These are phyloP conservation scores for Petrocephalus microphthalmus DNA, from an alignment of 2,113 vertebrate species.

Conservation along the genomic window DNA sequence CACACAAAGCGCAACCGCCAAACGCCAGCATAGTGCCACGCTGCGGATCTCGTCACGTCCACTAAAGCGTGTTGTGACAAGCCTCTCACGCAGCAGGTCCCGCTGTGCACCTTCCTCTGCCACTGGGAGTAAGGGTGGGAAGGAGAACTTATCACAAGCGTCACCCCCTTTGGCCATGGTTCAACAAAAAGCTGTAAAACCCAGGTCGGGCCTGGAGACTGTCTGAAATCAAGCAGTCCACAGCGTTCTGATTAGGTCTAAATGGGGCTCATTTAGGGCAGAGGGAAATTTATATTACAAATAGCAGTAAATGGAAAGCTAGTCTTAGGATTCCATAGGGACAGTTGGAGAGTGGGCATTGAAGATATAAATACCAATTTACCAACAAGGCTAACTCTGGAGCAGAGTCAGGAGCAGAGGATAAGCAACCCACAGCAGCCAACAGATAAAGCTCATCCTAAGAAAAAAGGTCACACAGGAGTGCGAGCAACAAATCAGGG, in stretches of 20 bases:
- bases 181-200: background rate
- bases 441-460: background rate
- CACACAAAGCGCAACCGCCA: background rate
- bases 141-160: background rate
- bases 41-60: background rate
- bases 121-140: background rate
- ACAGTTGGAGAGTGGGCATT: background rate
- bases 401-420: background rate
- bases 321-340: background rate
- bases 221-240: background rate
- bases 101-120: background rate
- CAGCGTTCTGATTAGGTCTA: background rate
- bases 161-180: background rate
- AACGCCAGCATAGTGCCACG: background rate
- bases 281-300: background rate
- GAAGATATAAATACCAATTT: background rate
- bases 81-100: background rate
- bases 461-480: background rate
- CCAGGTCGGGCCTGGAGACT: background rate
- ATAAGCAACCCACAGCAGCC: background rate
- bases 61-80: background rate
- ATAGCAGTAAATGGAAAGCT: background rate
- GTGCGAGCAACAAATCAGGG: background rate
- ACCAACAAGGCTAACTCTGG: background rate
- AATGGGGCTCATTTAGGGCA: background rate